These are phyloP conservation scores for Aurelia aurita DNA, from an alignment of 30 jellyfish, hydroid and myxozoan species.

Conservation along the genomic window DNA sequence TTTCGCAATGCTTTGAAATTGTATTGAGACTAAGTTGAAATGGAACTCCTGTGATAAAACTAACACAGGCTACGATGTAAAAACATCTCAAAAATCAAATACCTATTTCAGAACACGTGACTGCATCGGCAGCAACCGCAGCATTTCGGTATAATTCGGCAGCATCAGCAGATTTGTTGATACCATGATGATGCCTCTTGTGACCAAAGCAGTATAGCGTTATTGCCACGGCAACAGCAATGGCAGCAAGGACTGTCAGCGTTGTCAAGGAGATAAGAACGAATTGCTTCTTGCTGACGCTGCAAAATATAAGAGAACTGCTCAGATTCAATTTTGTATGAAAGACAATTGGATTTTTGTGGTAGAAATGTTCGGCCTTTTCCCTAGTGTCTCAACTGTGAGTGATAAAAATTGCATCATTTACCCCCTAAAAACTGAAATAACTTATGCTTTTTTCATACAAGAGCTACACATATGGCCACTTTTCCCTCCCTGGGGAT, in stretches of 20 bases:
- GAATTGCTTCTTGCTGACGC: constrained; percentile 91
- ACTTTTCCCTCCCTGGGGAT: too few species aligned
- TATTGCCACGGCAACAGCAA: constrained; percentile 99
- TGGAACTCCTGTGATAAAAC: too few species aligned
- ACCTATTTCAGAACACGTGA: constrained; percentile 98
- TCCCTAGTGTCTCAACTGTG: too few species aligned
- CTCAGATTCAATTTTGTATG: constrained; percentile 38
- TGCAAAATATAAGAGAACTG: constrained; percentile 72
- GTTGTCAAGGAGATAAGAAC: constrained; percentile 93
- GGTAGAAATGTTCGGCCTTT: too few species aligned
- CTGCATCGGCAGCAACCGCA: constrained; percentile 99
- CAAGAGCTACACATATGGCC: too few species aligned
- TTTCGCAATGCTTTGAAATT: too few species aligned
- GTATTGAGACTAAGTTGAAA: too few species aligned
- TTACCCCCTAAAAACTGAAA: too few species aligned
- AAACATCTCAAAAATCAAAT: neutral
- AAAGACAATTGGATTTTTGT: too few species aligned
- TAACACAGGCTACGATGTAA: too few species aligned
- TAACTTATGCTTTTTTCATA: too few species aligned
- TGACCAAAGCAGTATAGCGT: constrained; percentile 98
- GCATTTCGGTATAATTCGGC: constrained; percentile 94
- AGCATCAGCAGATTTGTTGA: constrained; percentile 85
- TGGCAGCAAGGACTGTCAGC: constrained; percentile 96
- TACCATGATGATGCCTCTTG: constrained; percentile 84
- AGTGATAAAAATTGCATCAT: too few species aligned